Base-by-base conservation (phyloP, 2,113 vertebrate genomes). In the Chrysochloris asiatica region DNA sequence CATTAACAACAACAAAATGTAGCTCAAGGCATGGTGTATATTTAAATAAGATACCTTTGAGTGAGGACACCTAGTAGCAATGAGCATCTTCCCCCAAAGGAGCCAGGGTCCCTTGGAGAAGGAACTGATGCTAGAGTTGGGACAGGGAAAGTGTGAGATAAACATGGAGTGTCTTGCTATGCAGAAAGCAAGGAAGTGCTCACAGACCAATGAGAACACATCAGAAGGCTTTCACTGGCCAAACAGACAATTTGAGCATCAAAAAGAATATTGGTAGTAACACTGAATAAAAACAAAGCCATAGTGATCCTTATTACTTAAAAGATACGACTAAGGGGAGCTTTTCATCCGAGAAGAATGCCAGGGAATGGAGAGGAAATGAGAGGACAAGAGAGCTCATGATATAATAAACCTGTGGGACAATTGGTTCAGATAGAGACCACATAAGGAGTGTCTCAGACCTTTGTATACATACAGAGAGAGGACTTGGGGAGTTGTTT, bases 341-440 rank as follows among this genome's bases (percentile, higher is more conserved):
- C 17, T 43, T 45, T 21, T 84, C 48, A 69, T 24, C 41, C 4
- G 0, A 26, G 67, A 36, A 11, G 61, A 65, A 4, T 6, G 24
- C 1, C 8, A 17, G 43, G 36, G 26, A 5, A 24, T 0, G 4
- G 1, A 17, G 41, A 38, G 38, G 26, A n/a, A 17, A 12, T 28
- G 50, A 28, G 26, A 13, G 72, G 21, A 3, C 38, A 21, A 71
- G 36, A 2, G 38, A 72, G 69, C 5, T 11, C 71, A 45, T 17
- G 26, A 8, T 73, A 36, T 4, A 56, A 22, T 22, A 56, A 56
- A 6, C 19, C 54, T 56, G 19, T 24, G 3, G 4, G 3, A 2
- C 2, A 1, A 59, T 3, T 26, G 59, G 17, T n/a, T 56, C 21
- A 3, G 65, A 22, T 21, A 36, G 30, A 54, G 61, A 12, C 3